A percentile compares a stretch with the other conserved stretches of the same genome.
These are phyloP conservation scores for Forbesichthys papilliferus DNA, from an alignment of 2,113 vertebrate species.

Conservation along the genomic window DNA sequence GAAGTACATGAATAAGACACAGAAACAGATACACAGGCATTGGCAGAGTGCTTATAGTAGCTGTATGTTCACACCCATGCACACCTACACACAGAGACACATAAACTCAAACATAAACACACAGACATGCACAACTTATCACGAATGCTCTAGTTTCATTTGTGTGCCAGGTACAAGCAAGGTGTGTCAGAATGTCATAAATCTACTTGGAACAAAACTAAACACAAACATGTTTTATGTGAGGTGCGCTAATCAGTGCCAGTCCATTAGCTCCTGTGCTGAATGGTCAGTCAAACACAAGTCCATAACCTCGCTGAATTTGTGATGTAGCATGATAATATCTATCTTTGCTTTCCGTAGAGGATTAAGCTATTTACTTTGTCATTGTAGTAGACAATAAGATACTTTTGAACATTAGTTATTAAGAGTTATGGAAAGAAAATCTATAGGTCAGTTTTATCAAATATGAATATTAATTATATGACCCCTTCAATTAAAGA, in stretches of 20 bases:
- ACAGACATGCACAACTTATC: slow-evolving; percentile 12
- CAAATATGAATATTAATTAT: neutral
- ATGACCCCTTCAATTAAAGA: neutral
- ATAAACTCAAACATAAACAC: slow-evolving; percentile 15
- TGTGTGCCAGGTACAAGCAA: slow-evolving; percentile 44
- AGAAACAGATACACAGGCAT: neutral
- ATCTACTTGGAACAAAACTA: slow-evolving; percentile 25
- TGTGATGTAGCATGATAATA: slow-evolving; percentile 42
- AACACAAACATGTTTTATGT: slow-evolving; percentile 15
- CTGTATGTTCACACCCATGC: neutral
- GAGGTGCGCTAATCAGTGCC: slow-evolving; percentile 42
- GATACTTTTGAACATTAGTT: slow-evolving; percentile 5
- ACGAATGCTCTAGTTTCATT: slow-evolving; percentile 53
- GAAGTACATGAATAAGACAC: neutral
- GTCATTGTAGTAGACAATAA: slow-evolving; percentile 25
- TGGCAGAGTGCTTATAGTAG: too few species aligned
- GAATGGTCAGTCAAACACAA: slow-evolving; percentile 52
- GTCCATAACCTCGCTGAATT: slow-evolving; percentile 48
- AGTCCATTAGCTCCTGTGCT: slow-evolving; percentile 32
- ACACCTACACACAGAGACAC: slow-evolving; percentile 17
- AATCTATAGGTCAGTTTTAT: neutral
- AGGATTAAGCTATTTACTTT: slow-evolving; percentile 44
- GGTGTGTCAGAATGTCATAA: slow-evolving; percentile 63
- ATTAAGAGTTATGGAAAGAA: slow-evolving; percentile 4
- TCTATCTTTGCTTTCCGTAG: slow-evolving; percentile 35